Conservation (phyloP, 2,797 vertebrate genomes). For the Falco naumanni region DNA sequence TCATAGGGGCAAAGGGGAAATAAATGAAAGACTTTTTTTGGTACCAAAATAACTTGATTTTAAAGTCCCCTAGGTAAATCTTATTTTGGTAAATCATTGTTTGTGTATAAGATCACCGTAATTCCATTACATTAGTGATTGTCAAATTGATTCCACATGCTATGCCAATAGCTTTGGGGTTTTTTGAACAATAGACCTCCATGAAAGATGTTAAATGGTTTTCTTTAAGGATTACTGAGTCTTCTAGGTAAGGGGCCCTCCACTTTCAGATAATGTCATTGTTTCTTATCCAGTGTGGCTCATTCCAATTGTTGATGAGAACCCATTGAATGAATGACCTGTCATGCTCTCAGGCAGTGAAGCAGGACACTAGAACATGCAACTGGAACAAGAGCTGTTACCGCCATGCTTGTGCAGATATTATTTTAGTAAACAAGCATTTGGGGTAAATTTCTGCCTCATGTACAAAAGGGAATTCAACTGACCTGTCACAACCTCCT, state of each 20-base stretch:
- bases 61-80: constrained; percentile 68
- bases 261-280: background rate
- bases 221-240: constrained; percentile 21
- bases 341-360: background rate
- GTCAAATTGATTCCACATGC: constrained; percentile 69
- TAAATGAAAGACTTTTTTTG: constrained; percentile 75
- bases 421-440: background rate
- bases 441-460: background rate
- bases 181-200: constrained; percentile 36
- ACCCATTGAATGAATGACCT: background rate
- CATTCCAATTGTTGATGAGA: background rate
- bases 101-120: constrained; percentile 66
- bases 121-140: constrained; percentile 74
- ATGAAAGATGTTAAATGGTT: constrained; percentile 35
- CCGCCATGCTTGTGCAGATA: background rate
- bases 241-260: constrained; percentile 14
- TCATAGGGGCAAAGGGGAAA: constrained; percentile 53
- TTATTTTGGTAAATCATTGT: constrained; percentile 73
- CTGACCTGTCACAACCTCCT: background rate
- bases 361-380: background rate
- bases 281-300: constrained; percentile 13
- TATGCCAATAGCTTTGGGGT: constrained; percentile 53
- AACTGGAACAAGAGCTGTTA: background rate
- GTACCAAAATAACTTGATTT: constrained; percentile 78
- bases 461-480: background rate